Conservation (phyloP, 2,797 vertebrate genomes). For the Macrochelys suwanniensis region DNA sequence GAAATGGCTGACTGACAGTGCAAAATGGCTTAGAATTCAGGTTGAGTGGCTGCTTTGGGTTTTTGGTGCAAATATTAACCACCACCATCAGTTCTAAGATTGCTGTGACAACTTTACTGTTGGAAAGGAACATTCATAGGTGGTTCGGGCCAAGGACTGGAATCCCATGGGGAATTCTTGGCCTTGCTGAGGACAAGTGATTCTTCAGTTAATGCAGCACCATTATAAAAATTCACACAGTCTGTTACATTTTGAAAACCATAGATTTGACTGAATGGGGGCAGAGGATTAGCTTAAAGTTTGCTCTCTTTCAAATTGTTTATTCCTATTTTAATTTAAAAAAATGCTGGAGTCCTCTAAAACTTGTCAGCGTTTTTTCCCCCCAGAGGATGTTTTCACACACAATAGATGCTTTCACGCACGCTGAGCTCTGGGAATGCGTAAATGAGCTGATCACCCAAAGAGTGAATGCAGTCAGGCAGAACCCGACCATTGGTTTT, state of each 20-base stretch:
- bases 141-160: neutral
- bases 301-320: neutral
- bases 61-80: neutral
- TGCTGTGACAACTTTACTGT: constrained; percentile 7
- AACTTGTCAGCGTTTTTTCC: too few species aligned
- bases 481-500: neutral
- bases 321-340: neutral
- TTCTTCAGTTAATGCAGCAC: constrained; percentile 22
- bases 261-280: neutral
- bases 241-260: neutral
- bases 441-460: neutral
- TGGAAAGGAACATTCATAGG: constrained; percentile 7
- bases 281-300: neutral
- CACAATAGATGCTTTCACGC: neutral
- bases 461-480: neutral
- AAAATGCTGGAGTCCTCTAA: neutral
- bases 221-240: neutral
- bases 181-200: neutral
- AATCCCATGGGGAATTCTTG: neutral
- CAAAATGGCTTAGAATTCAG: neutral
- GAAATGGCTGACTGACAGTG: neutral
- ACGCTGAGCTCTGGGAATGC: neutral
- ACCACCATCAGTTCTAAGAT: neutral
- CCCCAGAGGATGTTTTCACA: neutral
- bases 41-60: neutral